Base-by-base conservation (phyloP, 23 tunicate genomes). In the Clavelina lepadiformis region DNA sequence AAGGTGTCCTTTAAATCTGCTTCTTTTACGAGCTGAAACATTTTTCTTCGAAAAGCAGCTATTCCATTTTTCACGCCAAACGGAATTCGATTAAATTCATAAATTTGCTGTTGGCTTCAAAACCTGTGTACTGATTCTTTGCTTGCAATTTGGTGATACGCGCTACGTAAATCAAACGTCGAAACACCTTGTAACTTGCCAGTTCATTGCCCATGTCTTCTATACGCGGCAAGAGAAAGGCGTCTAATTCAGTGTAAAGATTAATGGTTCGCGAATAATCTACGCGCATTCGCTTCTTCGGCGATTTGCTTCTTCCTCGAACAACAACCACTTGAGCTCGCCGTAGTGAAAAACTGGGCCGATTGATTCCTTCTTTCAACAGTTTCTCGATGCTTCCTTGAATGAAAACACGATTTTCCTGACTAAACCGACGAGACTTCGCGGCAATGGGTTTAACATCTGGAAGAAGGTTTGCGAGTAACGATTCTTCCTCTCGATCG, bases 51-150 rank as follows among this genome's bases (percentile, higher is more conserved):
- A 28, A 61, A 61, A 13, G 15, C 13, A 5, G 67, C 11, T 28
- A 61, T 51, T 30, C 29, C 71, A 57, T 65, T 65, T 46, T 28
- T 65, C 6, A 65, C 24, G 18, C 71, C 71, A 65, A 65, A 65
- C 25, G 64, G 71, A 31, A 65, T 25, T 15, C 65, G 13, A 5
- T 19, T 19, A 21, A 19, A 49, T 65, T 65, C 29, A 65, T 65
- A 65, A 65, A 49, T 31, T 65, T 46, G 22, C 35, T 21, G 11
- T 32, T 32, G 8, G 67, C 21, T 15, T 61, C 50, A 28, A 61
- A 61, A 30, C 50, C 67, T n/a, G n/a, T n/a, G n/a, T n/a, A n/a
- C n/a, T n/a, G n/a, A n/a, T n/a, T n/a, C n/a, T n/a, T n/a, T n/a
- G n/a, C n/a, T n/a, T n/a, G n/a, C n/a, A n/a, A n/a, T n/a, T n/a